A percentile compares a stretch with the other conserved stretches of the same genome.
Evolutionary conservation across 92 coral and sea anemone genomes (phyloP).

Genomic region (Paragorgia papillata): DNA sequence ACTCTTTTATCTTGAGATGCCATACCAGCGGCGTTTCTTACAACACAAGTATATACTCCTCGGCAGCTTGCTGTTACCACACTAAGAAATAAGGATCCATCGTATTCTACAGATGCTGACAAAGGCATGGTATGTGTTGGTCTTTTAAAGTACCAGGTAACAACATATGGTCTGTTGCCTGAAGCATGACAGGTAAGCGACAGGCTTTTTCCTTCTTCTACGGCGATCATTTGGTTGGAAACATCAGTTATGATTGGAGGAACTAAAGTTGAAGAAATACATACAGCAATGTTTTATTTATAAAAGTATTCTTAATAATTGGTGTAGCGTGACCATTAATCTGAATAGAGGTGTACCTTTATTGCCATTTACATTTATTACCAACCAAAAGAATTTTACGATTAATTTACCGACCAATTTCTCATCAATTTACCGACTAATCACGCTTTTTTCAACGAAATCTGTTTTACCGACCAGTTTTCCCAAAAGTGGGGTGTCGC

Average conservation of each 20-base stretch:
- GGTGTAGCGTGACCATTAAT: too few relatives aligned
- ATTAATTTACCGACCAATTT: too few relatives aligned
- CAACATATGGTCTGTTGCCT: constrained; percentile 67
- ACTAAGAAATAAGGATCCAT: constrained; percentile 33
- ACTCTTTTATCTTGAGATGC: constrained; percentile 49
- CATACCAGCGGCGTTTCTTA: constrained; percentile 83
- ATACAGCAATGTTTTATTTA: background rate
- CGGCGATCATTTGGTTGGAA: constrained; percentile 31
- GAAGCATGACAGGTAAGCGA: constrained; percentile 46
- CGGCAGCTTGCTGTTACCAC: constrained; percentile 59
- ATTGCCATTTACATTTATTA: too few relatives aligned
- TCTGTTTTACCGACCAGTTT: too few relatives aligned
- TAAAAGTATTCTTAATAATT: too few relatives aligned
- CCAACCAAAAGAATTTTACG: too few relatives aligned
- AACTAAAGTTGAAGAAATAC: constrained; percentile 43
- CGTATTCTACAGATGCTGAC: constrained; percentile 27
- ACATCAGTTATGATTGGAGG: constrained; percentile 61
- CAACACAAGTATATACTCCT: constrained; percentile 72
- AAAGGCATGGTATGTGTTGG: background rate
- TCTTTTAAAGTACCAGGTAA: constrained; percentile 65
- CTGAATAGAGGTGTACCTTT: too few relatives aligned
- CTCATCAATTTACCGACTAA: too few relatives aligned
- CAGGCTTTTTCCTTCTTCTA: constrained; percentile 57
- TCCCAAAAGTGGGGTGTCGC: too few relatives aligned
- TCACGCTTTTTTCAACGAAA: too few relatives aligned